phyloP scores from a whole-genome alignment of 1,140 invertebrate species.

The Venturia canescens region DNA sequence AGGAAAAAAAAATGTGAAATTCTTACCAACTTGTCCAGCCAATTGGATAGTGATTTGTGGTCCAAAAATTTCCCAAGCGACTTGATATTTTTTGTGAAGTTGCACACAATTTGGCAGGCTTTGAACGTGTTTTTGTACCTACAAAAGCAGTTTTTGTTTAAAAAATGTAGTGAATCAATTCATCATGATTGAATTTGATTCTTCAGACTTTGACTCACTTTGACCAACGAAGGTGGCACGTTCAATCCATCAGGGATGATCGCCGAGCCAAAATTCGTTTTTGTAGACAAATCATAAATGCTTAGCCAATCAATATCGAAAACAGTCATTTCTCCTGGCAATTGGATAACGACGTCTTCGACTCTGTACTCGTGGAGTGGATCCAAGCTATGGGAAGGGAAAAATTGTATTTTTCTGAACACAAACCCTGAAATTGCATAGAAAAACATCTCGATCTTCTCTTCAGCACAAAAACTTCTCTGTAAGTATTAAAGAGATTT shows the following conservation, averaged over 20 bases:
- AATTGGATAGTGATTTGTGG: slow-evolving; percentile 92
- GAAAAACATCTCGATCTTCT: too few species aligned
- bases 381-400: slow-evolving; percentile 80
- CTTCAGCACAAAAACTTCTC: too few species aligned
- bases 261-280: slow-evolving; percentile 86
- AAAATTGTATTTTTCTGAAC: too few species aligned
- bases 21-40: slow-evolving; percentile 85
- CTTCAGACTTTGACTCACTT: slow-evolving; percentile 71
- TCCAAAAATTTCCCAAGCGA: slow-evolving; percentile 93
- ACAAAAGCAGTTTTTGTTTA: too few species aligned
- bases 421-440: too few species aligned
- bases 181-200: slow-evolving; percentile 35
- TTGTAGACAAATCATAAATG: slow-evolving; percentile 85
- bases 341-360: slow-evolving; percentile 85
- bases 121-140: slow-evolving; percentile 74
- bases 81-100: slow-evolving; percentile 88
- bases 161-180: too few species aligned
- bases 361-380: slow-evolving; percentile 83
- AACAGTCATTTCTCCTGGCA: slow-evolving; percentile 90
- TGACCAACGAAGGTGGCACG: slow-evolving; percentile 89
- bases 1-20: not conserved
- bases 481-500: too few species aligned
- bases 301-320: slow-evolving; percentile 92
- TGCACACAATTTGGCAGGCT: slow-evolving; percentile 90
- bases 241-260: slow-evolving; percentile 89